Base-by-base conservation (phyloP, 2,888 invertebrate genomes). In the Eupithecia tripunctaria region DNA sequence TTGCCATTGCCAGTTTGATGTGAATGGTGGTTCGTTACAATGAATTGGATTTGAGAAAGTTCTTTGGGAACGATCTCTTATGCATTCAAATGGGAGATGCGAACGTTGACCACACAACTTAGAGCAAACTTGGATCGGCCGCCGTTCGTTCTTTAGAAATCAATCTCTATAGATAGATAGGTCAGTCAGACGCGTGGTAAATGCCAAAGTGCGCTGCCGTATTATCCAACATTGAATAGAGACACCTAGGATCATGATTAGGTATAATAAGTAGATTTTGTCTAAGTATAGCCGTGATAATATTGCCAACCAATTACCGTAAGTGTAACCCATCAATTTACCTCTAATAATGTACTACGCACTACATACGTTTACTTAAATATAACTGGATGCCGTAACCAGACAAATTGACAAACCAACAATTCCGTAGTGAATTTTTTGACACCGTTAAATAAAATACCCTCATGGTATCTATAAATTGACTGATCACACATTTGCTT, bases 1-100 rank as follows among this genome's bases (percentile, higher is more conserved):
- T 93, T 93, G 92, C 94, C 89, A 93, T 93, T 93, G 92, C 94
- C 89, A 93, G 93, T 94, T 91, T 92, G 91, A 92, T 90, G 91
- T 89, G 90, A 93, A 93, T 92, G 90, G 89, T 84, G 87, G 88
- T 84, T 77, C 72, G 76, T 80, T 81, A 91, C 89, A 91, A 91
- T 89, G 85, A 80, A 81, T 90, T 86, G 81, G 89, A 88, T 89
- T 89, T 88, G 82, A 82, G 80, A 84, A 80, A 78, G 69, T 74
- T 73, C 71, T 76, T 71, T 66, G 68, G 43, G 62, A 72, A 64
- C 38, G 64, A 25, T 41, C 63, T 41, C 36, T 63, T 56, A 59
- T 60, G 74, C 65, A 74, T 73, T 59, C 69, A 71, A 75, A 73
- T 72, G 71, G 63, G 67, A 32, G 29, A 43, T 71, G 71, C 70